Evolutionary conservation across 2,113 vertebrate genomes (phyloP), one percentile per base, ranked within the genome.

Genomic region (Sterna hirundo): DNA sequence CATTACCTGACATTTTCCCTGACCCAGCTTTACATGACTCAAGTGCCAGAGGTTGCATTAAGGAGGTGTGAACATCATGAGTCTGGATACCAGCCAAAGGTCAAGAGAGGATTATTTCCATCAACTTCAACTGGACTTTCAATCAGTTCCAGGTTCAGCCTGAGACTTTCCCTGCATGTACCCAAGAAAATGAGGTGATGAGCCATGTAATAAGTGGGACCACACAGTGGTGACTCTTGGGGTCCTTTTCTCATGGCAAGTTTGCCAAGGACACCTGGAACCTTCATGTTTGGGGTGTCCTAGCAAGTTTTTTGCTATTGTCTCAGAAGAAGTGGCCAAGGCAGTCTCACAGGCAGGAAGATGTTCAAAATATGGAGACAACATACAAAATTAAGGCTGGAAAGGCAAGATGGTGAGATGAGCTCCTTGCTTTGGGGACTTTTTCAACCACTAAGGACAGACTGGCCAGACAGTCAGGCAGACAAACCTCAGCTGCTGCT

Each of bases 21-120:
- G 0, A 6, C 84, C 89, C 87, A 80, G 87, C 75, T 78, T 80
- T 42, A 54, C 70, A 36, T 93, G 88, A 93, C 78, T 95, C 68
- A 91, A 97, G 94, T 44, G 81, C 89, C 15, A 1, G 71, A 88
- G 87, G 94, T n/a, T 97, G 84, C 91, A 90, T 90, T 96, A 95
- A 94, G 84, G 84, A 96, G 96, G 94, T 97, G 94, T 88, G 95
- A 97, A 96, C 78, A 87, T 96, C 96, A 95, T 85, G 92, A 94
- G 93, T 52, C 93, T 97, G 89, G 93, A 95, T n/a, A 64, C 46
- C 81, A 55, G 93, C 94, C 97, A 97, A 22, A 94, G 94, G 91
- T 97, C 96, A 96, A 80, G 78, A 42, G 32, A 85, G 75, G 78
- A 91, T 92, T 94, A 91, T 96, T 97, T 93, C 86, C 83, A 95